Base-by-base conservation (phyloP, 1,140 invertebrate species). In the Harlomillsia oculata region DNA sequence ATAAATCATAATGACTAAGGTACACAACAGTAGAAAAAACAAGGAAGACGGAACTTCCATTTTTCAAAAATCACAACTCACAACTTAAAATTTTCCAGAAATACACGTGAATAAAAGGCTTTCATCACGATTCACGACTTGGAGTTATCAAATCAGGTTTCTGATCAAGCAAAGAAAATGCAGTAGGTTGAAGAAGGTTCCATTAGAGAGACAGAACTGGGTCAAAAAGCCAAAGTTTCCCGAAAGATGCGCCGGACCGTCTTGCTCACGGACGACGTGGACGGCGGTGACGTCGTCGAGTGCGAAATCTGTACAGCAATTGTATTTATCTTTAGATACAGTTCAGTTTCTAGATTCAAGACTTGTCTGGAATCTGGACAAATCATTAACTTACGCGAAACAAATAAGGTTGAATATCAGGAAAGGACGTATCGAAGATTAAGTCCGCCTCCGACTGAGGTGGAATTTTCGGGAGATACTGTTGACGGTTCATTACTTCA, bases 401-500 rank as follows among this genome's bases (percentile, higher is more conserved):
- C 58, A 97, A 77, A 74, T 96, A 98, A 30, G 94, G 94, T 70
- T 97, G 94, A 40, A 95, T 84, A 72, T 97, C 93, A 2, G 79
- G 72, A 72, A 85, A 95, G 11, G 82, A 81, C 2, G 90, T 95
- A 71, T 98, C 93, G 71, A 97, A 98, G 54, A 97, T 85, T 41
- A 91, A 76, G 73, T 95, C 91, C 40, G 96, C 75, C 70, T 97
- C 91, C 9, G 84, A 84, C 68, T 89, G 84, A 68, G 82, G 87
- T 43, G 93, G 93, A 80, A 93, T 92, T 73, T 93, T 93, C 3
- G 94, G 94, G 32, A 96, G 79, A 73, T 94, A 97, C 67, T 97
- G 89, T 70, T 93, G 86, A 36, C 86, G 78, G 71, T 97, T 96
- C 80, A 97, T 94, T 3, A 90, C 82, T 71, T 96, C 89, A 0